Conservation (phyloP, 2,888 invertebrate species). For the Epistrophella euchroma region DNA sequence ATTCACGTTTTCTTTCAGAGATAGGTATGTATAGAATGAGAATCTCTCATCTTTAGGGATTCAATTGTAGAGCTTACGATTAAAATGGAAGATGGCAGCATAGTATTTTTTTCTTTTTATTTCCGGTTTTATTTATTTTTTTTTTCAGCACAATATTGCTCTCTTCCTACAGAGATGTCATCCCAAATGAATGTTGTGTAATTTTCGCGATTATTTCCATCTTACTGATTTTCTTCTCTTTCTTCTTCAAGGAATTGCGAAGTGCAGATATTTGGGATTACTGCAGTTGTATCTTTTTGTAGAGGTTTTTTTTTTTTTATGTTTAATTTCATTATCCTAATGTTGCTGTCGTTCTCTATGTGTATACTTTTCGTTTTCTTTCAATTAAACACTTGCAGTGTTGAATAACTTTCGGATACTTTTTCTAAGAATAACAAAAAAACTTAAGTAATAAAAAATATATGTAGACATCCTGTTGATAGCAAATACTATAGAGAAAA, state of each 20-base stretch:
- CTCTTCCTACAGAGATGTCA: slow-evolving; percentile 24
- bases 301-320: slow-evolving; percentile 19
- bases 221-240: slow-evolving; percentile 29
- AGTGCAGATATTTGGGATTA: slow-evolving; percentile 52
- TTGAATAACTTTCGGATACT: slow-evolving; percentile 42
- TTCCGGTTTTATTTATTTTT: slow-evolving; percentile 3
- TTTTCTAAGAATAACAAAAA: background rate
- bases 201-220: slow-evolving; percentile 59
- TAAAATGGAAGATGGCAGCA: slow-evolving; percentile 9
- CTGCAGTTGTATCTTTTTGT: slow-evolving; percentile 33
- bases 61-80: background rate
- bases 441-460: background rate
- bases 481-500: background rate
- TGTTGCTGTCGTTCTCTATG: slow-evolving; percentile 16
- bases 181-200: slow-evolving; percentile 42
- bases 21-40: background rate
- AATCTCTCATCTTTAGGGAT: background rate
- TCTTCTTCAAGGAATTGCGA: slow-evolving; percentile 13
- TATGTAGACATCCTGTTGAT: background rate
- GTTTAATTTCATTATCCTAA: slow-evolving; percentile 51
- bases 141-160: background rate
- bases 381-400: slow-evolving; percentile 60
- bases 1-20: background rate
- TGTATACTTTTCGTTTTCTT: slow-evolving; percentile 37
- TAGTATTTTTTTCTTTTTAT: background rate